Evolutionary conservation across 2,888 invertebrate species (phyloP).

Genomic region (Anodontia alba): DNA sequence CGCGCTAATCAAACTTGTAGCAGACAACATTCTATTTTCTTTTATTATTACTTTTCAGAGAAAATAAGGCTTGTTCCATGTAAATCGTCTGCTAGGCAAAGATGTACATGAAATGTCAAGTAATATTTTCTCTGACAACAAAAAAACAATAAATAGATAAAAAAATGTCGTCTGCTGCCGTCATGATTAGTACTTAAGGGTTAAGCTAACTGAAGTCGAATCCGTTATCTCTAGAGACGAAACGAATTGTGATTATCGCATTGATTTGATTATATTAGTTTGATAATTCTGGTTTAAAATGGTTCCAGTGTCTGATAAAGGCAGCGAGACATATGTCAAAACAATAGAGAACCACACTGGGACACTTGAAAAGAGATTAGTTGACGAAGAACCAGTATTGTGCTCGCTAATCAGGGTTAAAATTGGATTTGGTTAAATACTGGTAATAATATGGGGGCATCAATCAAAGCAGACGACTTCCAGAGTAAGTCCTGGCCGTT

Average conservation of each 20-base stretch:
- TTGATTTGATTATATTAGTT: constrained; percentile 54
- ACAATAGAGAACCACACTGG: constrained; percentile 31
- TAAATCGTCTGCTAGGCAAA: too few species aligned
- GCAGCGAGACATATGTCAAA: constrained; percentile 51
- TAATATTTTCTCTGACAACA: too few species aligned
- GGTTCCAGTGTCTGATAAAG: constrained; percentile 37
- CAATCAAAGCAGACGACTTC: background rate
- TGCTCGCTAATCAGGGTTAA: constrained; percentile 56
- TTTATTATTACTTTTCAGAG: too few species aligned
- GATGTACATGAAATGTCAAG: too few species aligned
- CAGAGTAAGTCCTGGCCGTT: background rate
- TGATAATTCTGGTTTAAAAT: constrained; percentile 56
- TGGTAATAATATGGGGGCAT: constrained; percentile 33
- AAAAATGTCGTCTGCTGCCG: too few species aligned
- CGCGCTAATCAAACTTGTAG: too few species aligned
- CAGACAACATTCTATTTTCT: too few species aligned
- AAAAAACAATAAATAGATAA: too few species aligned
- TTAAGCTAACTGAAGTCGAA: too few species aligned
- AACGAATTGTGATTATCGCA: background rate
- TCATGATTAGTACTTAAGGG: too few species aligned
- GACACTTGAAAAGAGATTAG: constrained; percentile 51
- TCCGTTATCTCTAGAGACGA: background rate
- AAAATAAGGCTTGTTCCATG: too few species aligned
- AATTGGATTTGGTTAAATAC: constrained; percentile 54
- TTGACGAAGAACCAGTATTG: constrained; percentile 37